Percentiles rank a stretch among this genome's conserved stretches.
Conservation (phyloP, 2,797 vertebrate genomes). For the Capromys pilorides region DNA sequence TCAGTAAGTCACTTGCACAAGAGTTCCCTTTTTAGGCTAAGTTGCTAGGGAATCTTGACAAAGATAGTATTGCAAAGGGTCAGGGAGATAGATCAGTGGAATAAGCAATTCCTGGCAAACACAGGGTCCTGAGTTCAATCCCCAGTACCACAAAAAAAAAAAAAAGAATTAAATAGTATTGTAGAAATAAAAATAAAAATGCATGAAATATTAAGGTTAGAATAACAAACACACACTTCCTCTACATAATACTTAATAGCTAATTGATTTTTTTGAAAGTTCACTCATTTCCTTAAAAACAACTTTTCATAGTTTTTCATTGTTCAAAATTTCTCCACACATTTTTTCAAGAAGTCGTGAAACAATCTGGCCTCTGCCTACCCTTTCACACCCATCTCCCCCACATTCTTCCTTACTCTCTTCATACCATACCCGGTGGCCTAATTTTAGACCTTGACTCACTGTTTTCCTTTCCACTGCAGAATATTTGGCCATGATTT, state of each 20-base stretch:
- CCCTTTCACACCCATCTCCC: not conserved
- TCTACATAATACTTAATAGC: not conserved
- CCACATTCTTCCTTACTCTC: not conserved
- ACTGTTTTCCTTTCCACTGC: not conserved
- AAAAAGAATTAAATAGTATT: not conserved
- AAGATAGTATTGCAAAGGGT: not conserved
- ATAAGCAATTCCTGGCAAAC: too few relatives aligned
- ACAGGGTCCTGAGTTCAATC: too few relatives aligned
- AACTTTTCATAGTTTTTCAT: not conserved
- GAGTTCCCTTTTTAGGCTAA: not conserved
- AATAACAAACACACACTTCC: not conserved
- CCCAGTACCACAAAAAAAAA: too few relatives aligned
- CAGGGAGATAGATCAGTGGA: too few relatives aligned
- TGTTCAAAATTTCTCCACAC: not conserved
- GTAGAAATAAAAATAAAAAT: not conserved
- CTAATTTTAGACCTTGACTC: not conserved
- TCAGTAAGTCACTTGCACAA: not conserved
- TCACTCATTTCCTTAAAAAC: not conserved
- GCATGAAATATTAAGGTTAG: not conserved
- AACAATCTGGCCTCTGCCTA: not conserved
- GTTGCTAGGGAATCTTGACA: not conserved
- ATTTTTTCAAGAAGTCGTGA: not conserved
- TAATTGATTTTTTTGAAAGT: constrained; percentile 16
- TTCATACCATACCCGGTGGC: not conserved
- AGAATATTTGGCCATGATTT: not conserved